Percentiles rank a stretch among this genome's conserved stretches.
phyloP scores from a whole-genome alignment of 1,140 invertebrate species.

The Brachystomella parvula region DNA sequence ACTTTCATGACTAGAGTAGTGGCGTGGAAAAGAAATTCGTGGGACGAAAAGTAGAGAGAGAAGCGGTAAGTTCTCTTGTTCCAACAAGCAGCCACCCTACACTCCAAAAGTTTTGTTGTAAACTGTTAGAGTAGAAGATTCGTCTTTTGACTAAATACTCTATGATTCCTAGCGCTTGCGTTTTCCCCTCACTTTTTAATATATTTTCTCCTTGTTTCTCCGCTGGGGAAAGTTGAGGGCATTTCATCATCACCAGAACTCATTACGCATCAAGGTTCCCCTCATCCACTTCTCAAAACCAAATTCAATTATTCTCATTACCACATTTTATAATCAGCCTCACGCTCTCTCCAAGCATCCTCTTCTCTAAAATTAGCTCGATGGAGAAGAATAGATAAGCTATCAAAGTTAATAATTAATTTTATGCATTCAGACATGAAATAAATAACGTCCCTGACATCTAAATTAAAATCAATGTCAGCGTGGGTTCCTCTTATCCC shows the following conservation, averaged over 20 bases:
- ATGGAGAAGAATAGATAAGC: too few species aligned
- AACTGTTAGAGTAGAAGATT: slow-evolving; percentile 33
- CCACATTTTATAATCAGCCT: neutral
- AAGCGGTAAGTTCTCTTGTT: neutral
- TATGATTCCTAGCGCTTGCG: slow-evolving; percentile 28
- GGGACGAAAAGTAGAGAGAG: too few species aligned
- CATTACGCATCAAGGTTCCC: neutral
- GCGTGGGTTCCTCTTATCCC: too few species aligned
- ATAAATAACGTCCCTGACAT: too few species aligned
- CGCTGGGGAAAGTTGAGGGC: neutral
- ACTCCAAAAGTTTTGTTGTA: slow-evolving; percentile 20
- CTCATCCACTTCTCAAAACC: neutral
- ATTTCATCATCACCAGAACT: neutral
- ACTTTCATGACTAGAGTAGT: too few species aligned
- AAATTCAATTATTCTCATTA: slow-evolving; percentile 2
- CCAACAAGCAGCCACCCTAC: neutral
- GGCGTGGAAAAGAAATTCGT: too few species aligned
- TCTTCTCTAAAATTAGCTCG: neutral
- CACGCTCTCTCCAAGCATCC: neutral
- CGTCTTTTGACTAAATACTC: slow-evolving; percentile 27
- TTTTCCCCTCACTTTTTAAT: slow-evolving; percentile 7
- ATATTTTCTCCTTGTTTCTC: neutral
- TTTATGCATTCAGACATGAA: too few species aligned
- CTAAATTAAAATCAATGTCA: too few species aligned
- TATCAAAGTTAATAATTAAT: too few species aligned